Base-by-base conservation (phyloP, 2,113 vertebrate genomes). In the Thymallus thymallus region DNA sequence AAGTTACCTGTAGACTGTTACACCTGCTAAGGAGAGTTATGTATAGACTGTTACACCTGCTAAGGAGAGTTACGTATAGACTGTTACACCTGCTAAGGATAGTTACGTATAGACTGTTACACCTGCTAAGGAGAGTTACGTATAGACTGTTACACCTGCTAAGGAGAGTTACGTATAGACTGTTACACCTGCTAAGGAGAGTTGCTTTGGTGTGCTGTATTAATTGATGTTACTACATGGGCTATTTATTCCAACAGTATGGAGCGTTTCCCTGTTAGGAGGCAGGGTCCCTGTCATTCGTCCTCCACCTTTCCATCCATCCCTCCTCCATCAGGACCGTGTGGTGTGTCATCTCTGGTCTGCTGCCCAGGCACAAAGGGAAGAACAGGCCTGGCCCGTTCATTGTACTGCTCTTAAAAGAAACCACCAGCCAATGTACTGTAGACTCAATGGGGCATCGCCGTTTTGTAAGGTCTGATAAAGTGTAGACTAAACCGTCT, bases 321-420 rank as follows among this genome's bases (percentile, higher is more conserved):
- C 56, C 56, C 56, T 60, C 56, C 3, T 60, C 56, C n/a, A 60
- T 3, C 56, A 60, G 56, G 56, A 7, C n/a, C 3, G n/a, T 22
- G 56, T 22, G 9, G 72, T 76, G 58, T 74, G 79, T 71, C 75
- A 75, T 84, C 78, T 85, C 76, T 90, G 87, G 82, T 88, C 84
- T 71, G 84, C 82, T 90, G 89, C 89, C 84, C 85, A 82, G 79
- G 83, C 82, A 90, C 89, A 89, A 91, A 90, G 89, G 87, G 74
- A 76, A 81, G 73, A 84, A 77, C 78, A 81, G 79, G 76, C 82
- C 86, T 51, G 82, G 81, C 84, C 85, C 81, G 16, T 73, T 87
- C 89, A 89, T 91, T 92, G 87, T 90, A 78, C 84, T 88, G 71
- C 74, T 83, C 80, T 89, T 91, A 88, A 89, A 87, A 82, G 88